Conservation (phyloP, 2,888 invertebrate genomes). For the Phasia obesa region DNA sequence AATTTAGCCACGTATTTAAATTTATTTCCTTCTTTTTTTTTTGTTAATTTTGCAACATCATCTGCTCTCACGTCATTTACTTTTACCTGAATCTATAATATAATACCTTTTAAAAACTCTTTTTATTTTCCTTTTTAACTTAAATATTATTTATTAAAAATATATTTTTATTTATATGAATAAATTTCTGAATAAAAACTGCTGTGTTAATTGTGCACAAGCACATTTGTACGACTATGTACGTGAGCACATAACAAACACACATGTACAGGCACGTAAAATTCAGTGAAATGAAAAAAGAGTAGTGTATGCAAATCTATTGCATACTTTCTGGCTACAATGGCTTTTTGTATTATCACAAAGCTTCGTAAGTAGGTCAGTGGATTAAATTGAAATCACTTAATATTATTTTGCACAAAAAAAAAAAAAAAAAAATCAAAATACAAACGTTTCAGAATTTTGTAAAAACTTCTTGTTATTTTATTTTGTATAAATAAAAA, state of each 20-base stretch:
- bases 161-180: slow-evolving; percentile 28
- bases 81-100: slow-evolving; percentile 32
- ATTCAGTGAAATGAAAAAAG: slow-evolving; percentile 38
- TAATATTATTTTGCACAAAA: slow-evolving; percentile 27
- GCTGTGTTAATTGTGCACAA: slow-evolving; percentile 61
- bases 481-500: slow-evolving; percentile 4
- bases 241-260: not conserved
- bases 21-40: not conserved
- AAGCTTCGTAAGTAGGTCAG: slow-evolving; percentile 62
- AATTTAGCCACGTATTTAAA: slow-evolving; percentile 13
- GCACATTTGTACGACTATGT: slow-evolving; percentile 52
- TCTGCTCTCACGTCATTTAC: slow-evolving; percentile 33
- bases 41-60: not conserved
- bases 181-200: slow-evolving; percentile 51
- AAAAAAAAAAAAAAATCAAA: no score
- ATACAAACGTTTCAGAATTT: slow-evolving; percentile 34
- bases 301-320: slow-evolving; percentile 55
- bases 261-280: slow-evolving; percentile 19
- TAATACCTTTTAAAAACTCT: slow-evolving; percentile 35
- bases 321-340: slow-evolving; percentile 62
- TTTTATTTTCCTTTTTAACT: slow-evolving; percentile 12
- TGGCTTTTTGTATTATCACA: slow-evolving; percentile 51
- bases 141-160: slow-evolving; percentile 23
- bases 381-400: slow-evolving; percentile 61
- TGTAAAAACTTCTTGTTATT: slow-evolving; percentile 3